phyloP scores from a whole-genome alignment of 2,888 invertebrate species.

The Ommatoiulus sabulosus region DNA sequence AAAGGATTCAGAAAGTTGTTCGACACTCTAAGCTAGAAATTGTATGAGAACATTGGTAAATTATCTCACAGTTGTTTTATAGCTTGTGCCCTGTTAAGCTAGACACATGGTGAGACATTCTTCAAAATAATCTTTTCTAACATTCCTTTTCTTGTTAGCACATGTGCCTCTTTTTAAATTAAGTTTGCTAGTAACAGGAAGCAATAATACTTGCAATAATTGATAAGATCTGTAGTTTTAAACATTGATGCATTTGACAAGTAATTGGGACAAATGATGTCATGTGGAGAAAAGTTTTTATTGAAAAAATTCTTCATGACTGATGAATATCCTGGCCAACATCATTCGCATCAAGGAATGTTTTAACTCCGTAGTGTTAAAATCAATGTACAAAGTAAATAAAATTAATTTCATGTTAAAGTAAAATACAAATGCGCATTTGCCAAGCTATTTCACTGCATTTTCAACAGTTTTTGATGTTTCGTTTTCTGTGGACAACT shows the following conservation, averaged over 20 bases:
- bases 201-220: too few species aligned
- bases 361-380: not conserved
- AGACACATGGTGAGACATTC: too few species aligned
- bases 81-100: too few species aligned
- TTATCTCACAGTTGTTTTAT: too few species aligned
- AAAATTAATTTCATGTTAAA: too few species aligned
- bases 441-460: not conserved
- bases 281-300: not conserved
- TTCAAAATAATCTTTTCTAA: too few species aligned
- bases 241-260: not conserved
- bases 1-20: not conserved
- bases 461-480: not conserved
- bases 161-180: too few species aligned
- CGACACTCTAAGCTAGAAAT: too few species aligned
- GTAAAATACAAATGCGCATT: too few species aligned
- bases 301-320: conserved; percentile 2
- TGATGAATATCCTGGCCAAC: not conserved
- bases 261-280: not conserved
- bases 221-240: not conserved
- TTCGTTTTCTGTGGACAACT: not conserved
- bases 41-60: too few species aligned
- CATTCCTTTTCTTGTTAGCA: too few species aligned
- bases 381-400: not conserved
- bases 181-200: too few species aligned
- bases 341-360: not conserved